Conservation (phyloP, 2,113 vertebrate species). For the Cynoglossus semilaevis region DNA sequence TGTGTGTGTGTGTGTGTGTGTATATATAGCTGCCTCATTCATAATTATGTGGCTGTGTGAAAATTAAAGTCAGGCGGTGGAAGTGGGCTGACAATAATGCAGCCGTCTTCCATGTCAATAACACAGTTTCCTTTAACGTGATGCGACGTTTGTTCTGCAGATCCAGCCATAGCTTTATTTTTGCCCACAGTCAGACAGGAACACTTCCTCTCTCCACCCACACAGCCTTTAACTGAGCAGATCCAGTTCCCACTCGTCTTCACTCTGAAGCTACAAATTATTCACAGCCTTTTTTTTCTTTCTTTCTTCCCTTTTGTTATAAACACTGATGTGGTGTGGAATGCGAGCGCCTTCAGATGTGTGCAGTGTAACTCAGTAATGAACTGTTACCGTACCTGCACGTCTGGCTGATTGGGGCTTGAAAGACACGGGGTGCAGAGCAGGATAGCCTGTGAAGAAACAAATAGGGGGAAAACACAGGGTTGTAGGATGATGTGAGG, state of each 20-base stretch:
- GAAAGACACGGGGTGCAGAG: slow-evolving; percentile 55
- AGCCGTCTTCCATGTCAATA: not conserved
- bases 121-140: slow-evolving; percentile 5
- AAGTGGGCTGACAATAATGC: not conserved
- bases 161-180: slow-evolving; percentile 18
- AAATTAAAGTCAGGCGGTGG: not conserved
- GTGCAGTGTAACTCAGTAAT: slow-evolving; percentile 13
- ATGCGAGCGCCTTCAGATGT: slow-evolving; percentile 12
- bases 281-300: slow-evolving; percentile 38
- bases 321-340: slow-evolving; percentile 23
- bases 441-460: slow-evolving; percentile 61
- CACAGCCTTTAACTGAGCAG: slow-evolving; percentile 42
- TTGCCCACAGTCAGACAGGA: slow-evolving; percentile 28
- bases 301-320: not conserved
- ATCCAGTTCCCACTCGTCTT: slow-evolving; percentile 49
- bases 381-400: slow-evolving; percentile 59
- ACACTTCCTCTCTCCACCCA: slow-evolving; percentile 37
- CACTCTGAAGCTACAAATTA: slow-evolving; percentile 43
- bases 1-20: too few relatives aligned
- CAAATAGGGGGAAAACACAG: slow-evolving; percentile 38
- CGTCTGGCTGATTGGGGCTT: slow-evolving; percentile 38
- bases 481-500: slow-evolving; percentile 26
- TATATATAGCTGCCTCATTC: slow-evolving; percentile 1
- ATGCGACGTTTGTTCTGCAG: slow-evolving; percentile 10
- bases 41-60: not conserved